A percentile compares a stretch with the other conserved stretches of the same genome.
These are phyloP conservation scores for Aplocera efformata DNA, from an alignment of 2,888 invertebrate species.

Conservation along the genomic window DNA sequence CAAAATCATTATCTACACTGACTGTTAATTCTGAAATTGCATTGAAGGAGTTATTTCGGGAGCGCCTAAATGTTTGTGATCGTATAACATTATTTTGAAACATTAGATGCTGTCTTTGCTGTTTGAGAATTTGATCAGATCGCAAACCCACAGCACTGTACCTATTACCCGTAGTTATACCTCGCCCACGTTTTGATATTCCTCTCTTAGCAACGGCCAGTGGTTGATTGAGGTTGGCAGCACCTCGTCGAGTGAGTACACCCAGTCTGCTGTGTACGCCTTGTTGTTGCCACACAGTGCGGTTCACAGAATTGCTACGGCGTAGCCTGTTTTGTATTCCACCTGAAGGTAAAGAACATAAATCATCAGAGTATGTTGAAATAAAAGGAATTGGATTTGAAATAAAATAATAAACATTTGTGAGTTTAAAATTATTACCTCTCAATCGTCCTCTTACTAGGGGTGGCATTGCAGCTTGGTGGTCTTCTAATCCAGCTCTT, in stretches of 20 bases:
- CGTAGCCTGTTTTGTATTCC: constrained; percentile 50
- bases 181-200: constrained; percentile 67
- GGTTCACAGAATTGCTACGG: constrained; percentile 52
- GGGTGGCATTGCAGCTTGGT: constrained; percentile 47
- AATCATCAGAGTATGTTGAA: neutral
- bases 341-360: constrained; percentile 38
- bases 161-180: constrained; percentile 56
- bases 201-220: constrained; percentile 67
- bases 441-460: constrained; percentile 48
- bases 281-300: constrained; percentile 29
- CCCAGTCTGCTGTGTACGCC: constrained; percentile 62
- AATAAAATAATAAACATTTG: neutral
- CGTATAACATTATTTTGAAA: constrained; percentile 56
- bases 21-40: constrained; percentile 65
- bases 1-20: constrained; percentile 70
- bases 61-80: constrained; percentile 72
- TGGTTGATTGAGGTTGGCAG: constrained; percentile 48
- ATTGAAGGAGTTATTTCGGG: constrained; percentile 65
- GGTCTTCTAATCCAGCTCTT: constrained; percentile 61
- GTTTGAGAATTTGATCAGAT: constrained; percentile 70
- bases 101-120: constrained; percentile 53
- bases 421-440: constrained; percentile 18
- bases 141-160: constrained; percentile 67
- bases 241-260: constrained; percentile 53
- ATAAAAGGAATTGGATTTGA: neutral